phyloP scores from a whole-genome alignment of 1,140 invertebrate genomes.

The Arctopsyche grandis region DNA sequence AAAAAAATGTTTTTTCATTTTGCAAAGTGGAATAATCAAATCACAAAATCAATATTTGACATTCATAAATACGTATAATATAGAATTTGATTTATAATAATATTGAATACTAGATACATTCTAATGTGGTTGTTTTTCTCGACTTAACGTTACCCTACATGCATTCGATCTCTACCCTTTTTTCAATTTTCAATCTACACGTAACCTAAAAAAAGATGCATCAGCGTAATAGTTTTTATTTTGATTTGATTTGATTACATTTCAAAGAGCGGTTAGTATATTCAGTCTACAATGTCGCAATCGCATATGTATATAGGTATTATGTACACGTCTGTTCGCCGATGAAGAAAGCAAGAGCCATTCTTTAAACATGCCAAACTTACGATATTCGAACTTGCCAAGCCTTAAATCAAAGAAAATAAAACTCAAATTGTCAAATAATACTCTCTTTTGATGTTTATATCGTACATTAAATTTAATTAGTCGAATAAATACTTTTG shows the following conservation, averaged over 20 bases:
- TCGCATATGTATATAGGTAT: too few relatives aligned
- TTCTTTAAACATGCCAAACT: not conserved
- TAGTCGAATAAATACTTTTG: too few relatives aligned
- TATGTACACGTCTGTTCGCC: not conserved
- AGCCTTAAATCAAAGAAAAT: not conserved
- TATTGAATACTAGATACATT: not conserved
- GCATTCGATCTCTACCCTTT: not conserved
- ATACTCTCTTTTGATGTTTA: not conserved
- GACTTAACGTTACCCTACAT: not conserved
- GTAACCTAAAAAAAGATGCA: not conserved
- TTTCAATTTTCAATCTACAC: not conserved
- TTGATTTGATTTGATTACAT: too few relatives aligned
- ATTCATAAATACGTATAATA: not conserved
- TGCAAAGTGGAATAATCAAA: not conserved
- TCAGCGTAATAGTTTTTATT: not conserved
- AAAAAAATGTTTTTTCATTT: not conserved
- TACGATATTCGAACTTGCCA: not conserved
- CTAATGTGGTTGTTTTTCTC: not conserved
- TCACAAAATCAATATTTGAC: not conserved
- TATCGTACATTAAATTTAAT: too few relatives aligned
- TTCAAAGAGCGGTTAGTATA: not conserved
- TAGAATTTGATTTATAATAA: too few relatives aligned
- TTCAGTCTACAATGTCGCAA: not conserved
- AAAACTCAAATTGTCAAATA: not conserved
- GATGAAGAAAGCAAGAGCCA: not conserved